Evolutionary conservation across 37 sponge, comb jelly and placozoan genomes (phyloP).

Genomic region (Beroe forskalii): DNA sequence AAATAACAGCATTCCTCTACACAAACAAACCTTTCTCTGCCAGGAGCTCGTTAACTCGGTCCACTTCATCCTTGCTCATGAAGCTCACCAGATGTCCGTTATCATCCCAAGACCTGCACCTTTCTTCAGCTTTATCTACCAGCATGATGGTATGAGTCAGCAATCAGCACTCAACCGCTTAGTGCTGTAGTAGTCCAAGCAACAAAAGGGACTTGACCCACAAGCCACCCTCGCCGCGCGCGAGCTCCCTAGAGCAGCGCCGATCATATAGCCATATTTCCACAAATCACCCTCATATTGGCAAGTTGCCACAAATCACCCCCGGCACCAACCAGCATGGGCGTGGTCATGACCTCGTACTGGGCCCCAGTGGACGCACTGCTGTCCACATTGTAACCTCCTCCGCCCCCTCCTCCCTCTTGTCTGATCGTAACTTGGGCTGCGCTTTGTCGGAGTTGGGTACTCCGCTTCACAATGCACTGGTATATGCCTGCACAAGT

Average conservation of each 20-base stretch:
- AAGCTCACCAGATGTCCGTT: slow-evolving; percentile 1
- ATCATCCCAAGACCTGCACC: neutral
- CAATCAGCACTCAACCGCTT: too few species aligned
- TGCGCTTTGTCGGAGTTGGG: neutral
- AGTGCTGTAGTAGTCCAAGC: too few species aligned
- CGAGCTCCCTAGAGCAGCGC: too few species aligned
- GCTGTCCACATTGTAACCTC: neutral
- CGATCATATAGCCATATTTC: too few species aligned
- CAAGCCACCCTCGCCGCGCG: too few species aligned
- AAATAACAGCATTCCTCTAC: too few species aligned
- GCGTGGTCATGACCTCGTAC: neutral
- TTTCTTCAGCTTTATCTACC: slow-evolving; percentile 11
- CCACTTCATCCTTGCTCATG: slow-evolving; percentile 24
- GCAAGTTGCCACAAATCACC: too few species aligned
- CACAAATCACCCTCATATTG: too few species aligned
- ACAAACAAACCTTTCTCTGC: too few species aligned
- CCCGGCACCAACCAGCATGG: neutral
- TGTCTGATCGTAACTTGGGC: neutral
- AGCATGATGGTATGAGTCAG: too few species aligned
- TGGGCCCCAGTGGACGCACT: neutral
- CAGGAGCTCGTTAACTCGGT: neutral
- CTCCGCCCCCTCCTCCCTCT: neutral
- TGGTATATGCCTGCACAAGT: slow-evolving; percentile 12
- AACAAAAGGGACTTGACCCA: too few species aligned
- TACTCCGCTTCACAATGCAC: neutral